These are phyloP conservation scores for Drosophila nigricruria DNA, from an alignment of 2,888 invertebrate species.

Conservation along the genomic window DNA sequence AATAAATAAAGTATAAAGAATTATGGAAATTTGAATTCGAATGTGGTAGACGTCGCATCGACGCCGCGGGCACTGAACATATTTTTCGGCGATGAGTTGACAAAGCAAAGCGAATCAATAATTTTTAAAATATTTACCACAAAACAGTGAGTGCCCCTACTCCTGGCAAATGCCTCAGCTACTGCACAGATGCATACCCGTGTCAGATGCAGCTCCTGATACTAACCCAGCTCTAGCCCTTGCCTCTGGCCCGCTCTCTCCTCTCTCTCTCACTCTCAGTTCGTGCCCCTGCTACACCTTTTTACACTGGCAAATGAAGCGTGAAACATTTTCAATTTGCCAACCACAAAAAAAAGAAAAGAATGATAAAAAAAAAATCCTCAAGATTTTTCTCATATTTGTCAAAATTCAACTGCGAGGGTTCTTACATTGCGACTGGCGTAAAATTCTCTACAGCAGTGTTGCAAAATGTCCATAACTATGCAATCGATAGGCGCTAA, in stretches of 20 bases:
- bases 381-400: background rate
- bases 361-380: too few species aligned
- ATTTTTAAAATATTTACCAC: background rate
- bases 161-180: background rate
- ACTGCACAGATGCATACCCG: background rate
- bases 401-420: constrained; percentile 5
- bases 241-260: background rate
- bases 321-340: constrained; percentile 4
- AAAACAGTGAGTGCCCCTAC: background rate
- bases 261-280: background rate
- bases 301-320: background rate
- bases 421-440: too few species aligned
- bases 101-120: background rate
- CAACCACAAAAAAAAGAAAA: background rate
- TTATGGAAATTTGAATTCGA: background rate
- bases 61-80: background rate
- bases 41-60: background rate
- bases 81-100: background rate
- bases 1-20: background rate
- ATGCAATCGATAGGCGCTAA: background rate
- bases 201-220: background rate
- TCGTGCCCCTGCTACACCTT: background rate
- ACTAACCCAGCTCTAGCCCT: background rate
- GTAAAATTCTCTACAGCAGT: too few species aligned
- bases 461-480: background rate